Evolutionary conservation across 2,113 vertebrate species (phyloP).

Genomic region (Pheucticus melanocephalus): DNA sequence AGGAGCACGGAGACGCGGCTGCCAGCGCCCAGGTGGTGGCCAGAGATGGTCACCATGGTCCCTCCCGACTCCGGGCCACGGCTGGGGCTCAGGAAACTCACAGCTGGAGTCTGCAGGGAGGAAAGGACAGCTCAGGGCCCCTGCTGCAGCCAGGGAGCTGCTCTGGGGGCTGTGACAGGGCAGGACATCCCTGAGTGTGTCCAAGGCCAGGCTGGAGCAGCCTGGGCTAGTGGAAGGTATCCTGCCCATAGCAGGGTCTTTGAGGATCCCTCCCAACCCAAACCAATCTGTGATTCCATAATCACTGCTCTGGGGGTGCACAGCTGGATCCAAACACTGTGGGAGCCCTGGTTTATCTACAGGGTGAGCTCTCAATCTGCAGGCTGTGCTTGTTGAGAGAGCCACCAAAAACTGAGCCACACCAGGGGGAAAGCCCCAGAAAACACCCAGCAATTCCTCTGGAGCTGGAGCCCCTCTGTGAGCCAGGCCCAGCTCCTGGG

Average conservation of each 20-base stretch:
- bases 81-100: slow-evolving; percentile 85
- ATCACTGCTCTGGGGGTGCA: not conserved
- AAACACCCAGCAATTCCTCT: not conserved
- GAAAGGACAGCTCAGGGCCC: not conserved
- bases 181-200: fast-evolving
- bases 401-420: fast-evolving
- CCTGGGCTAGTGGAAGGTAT: not conserved
- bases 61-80: slow-evolving; percentile 94
- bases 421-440: fast-evolving
- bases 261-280: not conserved
- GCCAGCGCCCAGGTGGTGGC: slow-evolving; percentile 89
- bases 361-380: not conserved
- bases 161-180: not conserved
- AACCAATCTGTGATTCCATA: not conserved
- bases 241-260: not conserved
- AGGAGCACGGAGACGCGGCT: slow-evolving; percentile 88
- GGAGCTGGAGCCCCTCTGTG: too few species aligned
- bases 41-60: slow-evolving; percentile 92
- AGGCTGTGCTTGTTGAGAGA: fast-evolving
- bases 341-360: not conserved
- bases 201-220: not conserved
- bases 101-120: slow-evolving; percentile 79
- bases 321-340: not conserved
- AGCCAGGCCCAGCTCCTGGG: too few species aligned
- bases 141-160: not conserved